Percentiles rank a stretch among this genome's conserved stretches.
Evolutionary conservation across 92 coral and sea anemone genomes (phyloP).

Genomic region (Zoanthus gigantus): DNA sequence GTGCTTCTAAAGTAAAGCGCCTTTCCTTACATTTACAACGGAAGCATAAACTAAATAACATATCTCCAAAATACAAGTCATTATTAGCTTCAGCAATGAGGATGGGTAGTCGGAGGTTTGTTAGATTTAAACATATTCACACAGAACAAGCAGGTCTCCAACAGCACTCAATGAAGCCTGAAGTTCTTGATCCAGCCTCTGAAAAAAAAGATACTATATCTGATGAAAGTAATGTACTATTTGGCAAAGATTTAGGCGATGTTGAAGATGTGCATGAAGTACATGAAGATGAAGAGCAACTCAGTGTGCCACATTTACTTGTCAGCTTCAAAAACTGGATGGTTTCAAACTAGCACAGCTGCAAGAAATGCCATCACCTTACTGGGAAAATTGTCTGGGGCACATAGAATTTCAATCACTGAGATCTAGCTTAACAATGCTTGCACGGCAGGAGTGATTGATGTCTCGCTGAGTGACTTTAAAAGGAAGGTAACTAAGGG

Average conservation of each 20-base stretch:
- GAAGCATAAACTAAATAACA: constrained; percentile 9
- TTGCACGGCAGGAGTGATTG: constrained; percentile 30
- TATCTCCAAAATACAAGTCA: constrained; percentile 13
- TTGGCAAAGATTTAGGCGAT: neutral
- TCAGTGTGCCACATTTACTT: neutral
- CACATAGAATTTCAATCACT: constrained; percentile 5
- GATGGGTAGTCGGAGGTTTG: neutral
- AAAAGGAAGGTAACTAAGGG: neutral
- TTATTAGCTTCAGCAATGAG: constrained; percentile 12
- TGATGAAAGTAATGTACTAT: neutral
- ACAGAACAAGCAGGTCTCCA: neutral
- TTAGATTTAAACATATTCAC: neutral
- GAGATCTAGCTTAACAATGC: constrained; percentile 47
- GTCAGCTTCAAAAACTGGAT: constrained; percentile 50
- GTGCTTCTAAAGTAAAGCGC: constrained; percentile 27
- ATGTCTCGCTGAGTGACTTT: constrained; percentile 31
- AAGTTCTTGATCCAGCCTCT: neutral
- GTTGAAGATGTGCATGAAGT: constrained; percentile 3
- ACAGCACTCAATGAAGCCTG: constrained; percentile 4
- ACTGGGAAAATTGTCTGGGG: constrained; percentile 21
- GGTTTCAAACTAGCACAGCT: constrained; percentile 46
- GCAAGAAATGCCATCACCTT: constrained; percentile 33
- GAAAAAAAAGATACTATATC: neutral
- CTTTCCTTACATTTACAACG: constrained; percentile 23
- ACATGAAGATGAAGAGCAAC: constrained; percentile 4